Base-by-base conservation (phyloP, 2,113 vertebrate species). In the Tinamus guttatus region DNA sequence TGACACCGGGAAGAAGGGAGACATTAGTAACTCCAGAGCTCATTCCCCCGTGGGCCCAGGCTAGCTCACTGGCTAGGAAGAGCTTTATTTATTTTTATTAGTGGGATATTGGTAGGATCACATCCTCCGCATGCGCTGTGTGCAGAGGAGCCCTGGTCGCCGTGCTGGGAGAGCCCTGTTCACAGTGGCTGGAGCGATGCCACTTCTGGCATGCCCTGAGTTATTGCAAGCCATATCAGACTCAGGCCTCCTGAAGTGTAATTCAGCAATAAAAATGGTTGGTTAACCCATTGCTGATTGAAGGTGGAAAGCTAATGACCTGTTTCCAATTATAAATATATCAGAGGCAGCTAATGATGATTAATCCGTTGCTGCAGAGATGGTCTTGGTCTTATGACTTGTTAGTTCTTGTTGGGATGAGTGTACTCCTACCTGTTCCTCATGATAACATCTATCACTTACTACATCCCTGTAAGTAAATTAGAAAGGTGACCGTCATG, bases 311-410 rank as follows among this genome's bases (percentile, higher is more conserved):
- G 87, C 80, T 74, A 93, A 91, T 34, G 87, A 65, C 36, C 75
- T 74, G 49, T 80, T 91, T 77, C 71, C 79, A 89, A 87, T 87
- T 89, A 74, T 34, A 89, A 89, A 77, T 92, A 94, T 92, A 77
- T 67, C 74, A 34, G 67, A 87, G 85, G 63, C 2, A 63, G 63
- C 30, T 95, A 91, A 94, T 80, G 91, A 94, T 95, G 93, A 95
- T 95, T 89, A 93, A 95, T 91, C 81, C 65, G 45, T 85, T 87
- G 54, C 81, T 94, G 92, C 82, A 81, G 87, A 81, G 56, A 85
- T 77, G 34, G 69, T 93, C 60, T 85, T 96, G 40, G 40, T 40
- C 40, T 88, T 90, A 88, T 90, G 90, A 90, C 76, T 85, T 17
- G 43, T 80, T 81, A 90, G 92, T 93, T 96, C 95, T 75, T 88